phyloP scores from a whole-genome alignment of 1,140 invertebrate genomes.

The Eumaeus atala region DNA sequence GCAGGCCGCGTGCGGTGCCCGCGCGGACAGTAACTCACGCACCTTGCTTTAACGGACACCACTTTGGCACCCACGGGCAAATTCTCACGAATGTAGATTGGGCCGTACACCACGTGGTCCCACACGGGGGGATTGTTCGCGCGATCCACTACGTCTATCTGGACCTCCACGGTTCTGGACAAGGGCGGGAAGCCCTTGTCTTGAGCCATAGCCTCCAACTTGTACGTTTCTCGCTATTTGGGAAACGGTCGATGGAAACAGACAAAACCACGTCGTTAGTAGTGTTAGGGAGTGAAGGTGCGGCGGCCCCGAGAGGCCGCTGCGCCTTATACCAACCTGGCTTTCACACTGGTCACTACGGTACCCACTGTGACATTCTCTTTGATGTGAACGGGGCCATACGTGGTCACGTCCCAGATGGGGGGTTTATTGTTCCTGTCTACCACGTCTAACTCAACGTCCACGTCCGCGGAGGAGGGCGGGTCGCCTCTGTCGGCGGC shows the following conservation, averaged over 20 bases:
- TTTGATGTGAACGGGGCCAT: slow-evolving; percentile 96
- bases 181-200: slow-evolving; percentile 95
- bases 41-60: slow-evolving; percentile 98
- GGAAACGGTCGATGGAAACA: slow-evolving; percentile 78
- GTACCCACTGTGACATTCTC: slow-evolving; percentile 98
- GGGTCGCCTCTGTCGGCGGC: slow-evolving; percentile 93
- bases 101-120: slow-evolving; percentile 96
- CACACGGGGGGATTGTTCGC: slow-evolving; percentile 97
- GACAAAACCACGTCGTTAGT: slow-evolving; percentile 80
- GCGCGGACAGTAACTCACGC: slow-evolving; percentile 74
- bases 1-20: slow-evolving; percentile 76
- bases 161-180: slow-evolving; percentile 95
- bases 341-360: slow-evolving; percentile 96
- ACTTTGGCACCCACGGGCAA: slow-evolving; percentile 96
- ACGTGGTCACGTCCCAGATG: slow-evolving; percentile 93
- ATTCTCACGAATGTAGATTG: slow-evolving; percentile 97
- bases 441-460: slow-evolving; percentile 97
- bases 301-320: slow-evolving; percentile 62
- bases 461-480: slow-evolving; percentile 92
- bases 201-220: slow-evolving; percentile 96
- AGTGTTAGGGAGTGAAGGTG: slow-evolving; percentile 71
- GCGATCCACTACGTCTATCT: slow-evolving; percentile 97
- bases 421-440: slow-evolving; percentile 98
- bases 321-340: slow-evolving; percentile 91
- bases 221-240: slow-evolving; percentile 95